phyloP scores from a whole-genome alignment of 2,888 invertebrate species.

The Metallyticus violacea region DNA sequence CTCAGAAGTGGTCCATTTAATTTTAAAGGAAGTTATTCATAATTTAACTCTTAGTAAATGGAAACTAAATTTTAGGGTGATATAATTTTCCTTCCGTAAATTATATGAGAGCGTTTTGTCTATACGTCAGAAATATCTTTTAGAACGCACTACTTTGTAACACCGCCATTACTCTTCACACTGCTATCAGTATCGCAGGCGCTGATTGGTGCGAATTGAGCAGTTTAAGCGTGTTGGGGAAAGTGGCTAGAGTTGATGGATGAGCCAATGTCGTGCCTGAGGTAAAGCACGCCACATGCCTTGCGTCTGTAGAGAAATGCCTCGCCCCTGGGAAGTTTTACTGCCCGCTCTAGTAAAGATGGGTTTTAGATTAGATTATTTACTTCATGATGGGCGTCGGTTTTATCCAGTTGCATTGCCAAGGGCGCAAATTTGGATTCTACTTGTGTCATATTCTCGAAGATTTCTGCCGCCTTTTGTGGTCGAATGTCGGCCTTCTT shows the following conservation, averaged over 20 bases:
- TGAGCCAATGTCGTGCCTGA: background rate
- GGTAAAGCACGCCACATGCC: background rate
- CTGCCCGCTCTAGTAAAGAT: background rate
- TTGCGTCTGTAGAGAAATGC: too few species aligned
- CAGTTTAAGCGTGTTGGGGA: background rate
- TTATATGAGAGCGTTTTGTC: too few species aligned
- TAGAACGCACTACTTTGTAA: too few species aligned
- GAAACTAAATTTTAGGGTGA: too few species aligned
- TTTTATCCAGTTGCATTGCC: background rate
- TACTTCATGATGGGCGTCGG: background rate
- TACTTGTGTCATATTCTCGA: too few species aligned
- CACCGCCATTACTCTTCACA: background rate
- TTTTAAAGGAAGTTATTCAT: too few species aligned
- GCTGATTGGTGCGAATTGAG: background rate
- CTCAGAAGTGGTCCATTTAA: too few species aligned
- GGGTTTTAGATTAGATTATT: background rate
- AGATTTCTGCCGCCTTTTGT: too few species aligned
- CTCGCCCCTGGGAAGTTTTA: background rate
- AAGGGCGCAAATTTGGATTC: background rate
- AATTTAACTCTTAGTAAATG: too few species aligned
- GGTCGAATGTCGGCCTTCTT: too few species aligned
- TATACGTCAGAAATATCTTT: too few species aligned
- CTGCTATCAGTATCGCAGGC: background rate
- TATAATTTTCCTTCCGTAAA: too few species aligned
- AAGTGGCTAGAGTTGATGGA: background rate